Percentiles rank a stretch among this genome's conserved stretches.
Conservation (phyloP, 2,113 vertebrate genomes). For the Felis catus region DNA sequence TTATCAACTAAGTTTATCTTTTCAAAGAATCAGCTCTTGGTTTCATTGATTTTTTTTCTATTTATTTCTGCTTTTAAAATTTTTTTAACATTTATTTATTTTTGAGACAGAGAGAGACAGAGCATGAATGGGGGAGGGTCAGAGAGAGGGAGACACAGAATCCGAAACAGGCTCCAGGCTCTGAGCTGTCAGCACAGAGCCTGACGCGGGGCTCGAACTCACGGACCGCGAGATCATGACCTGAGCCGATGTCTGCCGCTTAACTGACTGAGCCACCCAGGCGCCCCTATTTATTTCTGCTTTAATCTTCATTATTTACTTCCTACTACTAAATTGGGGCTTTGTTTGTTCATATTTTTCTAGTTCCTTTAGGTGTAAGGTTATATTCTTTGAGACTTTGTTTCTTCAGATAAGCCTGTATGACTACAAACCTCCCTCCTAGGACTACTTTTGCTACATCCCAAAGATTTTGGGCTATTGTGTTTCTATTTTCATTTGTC, state of each 20-base stretch:
- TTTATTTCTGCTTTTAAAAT: no score
- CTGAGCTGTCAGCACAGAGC: no score
- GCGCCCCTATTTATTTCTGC: neutral
- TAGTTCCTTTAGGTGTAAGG: neutral
- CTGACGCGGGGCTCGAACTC: no score
- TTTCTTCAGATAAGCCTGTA: neutral
- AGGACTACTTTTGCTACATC: neutral
- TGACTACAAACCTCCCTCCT: neutral
- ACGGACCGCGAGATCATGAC: no score
- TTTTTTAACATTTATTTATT: neutral
- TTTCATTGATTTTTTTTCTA: neutral
- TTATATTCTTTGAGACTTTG: neutral
- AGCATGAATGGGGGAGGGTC: no score
- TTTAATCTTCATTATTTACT: neutral
- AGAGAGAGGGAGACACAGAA: no score
- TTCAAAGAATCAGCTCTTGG: neutral
- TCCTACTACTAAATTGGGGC: neutral
- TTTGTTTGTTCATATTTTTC: neutral
- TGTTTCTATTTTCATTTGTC: neutral
- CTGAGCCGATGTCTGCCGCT: no score
- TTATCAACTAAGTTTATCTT: neutral
- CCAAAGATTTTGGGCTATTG: neutral
- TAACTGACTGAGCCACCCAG: no score
- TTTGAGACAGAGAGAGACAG: no score
- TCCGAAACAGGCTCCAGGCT: no score